phyloP scores from a whole-genome alignment of 2,113 vertebrate genomes.

The Platichthys flesus region DNA sequence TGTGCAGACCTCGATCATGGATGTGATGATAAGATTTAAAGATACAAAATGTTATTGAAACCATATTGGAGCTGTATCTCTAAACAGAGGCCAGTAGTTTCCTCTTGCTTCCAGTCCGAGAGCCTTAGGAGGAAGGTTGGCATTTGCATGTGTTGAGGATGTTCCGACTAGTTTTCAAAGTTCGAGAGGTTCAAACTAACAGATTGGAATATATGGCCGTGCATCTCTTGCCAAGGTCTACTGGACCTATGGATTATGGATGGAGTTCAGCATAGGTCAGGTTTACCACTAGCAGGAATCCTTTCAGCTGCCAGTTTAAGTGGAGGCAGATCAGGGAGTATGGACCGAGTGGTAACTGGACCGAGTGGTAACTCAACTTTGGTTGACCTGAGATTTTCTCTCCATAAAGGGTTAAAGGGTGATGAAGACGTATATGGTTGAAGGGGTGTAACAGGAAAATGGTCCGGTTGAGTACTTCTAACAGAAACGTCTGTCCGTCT shows the following conservation, averaged over 20 bases:
- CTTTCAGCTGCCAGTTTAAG: constrained; percentile 35
- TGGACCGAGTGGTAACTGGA: constrained; percentile 28
- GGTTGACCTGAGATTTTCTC: constrained; percentile 49
- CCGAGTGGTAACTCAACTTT: constrained; percentile 38
- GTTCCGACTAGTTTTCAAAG: constrained; percentile 10
- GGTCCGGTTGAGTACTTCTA: constrained; percentile 23
- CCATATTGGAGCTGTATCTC: too few species aligned
- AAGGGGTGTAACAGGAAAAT: constrained; percentile 14
- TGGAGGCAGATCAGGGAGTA: constrained; percentile 18
- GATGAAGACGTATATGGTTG: constrained; percentile 5
- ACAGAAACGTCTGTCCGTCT: constrained; percentile 26
- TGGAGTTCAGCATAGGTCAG: constrained; percentile 55
- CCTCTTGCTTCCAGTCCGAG: too few species aligned
- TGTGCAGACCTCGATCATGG: background rate
- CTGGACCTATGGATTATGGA: constrained; percentile 51
- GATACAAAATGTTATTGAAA: background rate
- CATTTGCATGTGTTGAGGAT: constrained; percentile 14
- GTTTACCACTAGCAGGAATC: constrained; percentile 22
- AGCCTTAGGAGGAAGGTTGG: background rate
- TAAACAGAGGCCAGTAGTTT: too few species aligned
- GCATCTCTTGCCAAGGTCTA: constrained; percentile 18
- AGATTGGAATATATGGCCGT: constrained; percentile 28
- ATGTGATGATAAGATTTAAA: background rate
- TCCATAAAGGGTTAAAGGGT: constrained; percentile 46
- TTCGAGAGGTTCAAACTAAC: constrained; percentile 34